Evolutionary conservation across 2,113 vertebrate genomes (phyloP), one percentile per base, ranked within the genome.

Genomic region (Ciconia stormi): DNA sequence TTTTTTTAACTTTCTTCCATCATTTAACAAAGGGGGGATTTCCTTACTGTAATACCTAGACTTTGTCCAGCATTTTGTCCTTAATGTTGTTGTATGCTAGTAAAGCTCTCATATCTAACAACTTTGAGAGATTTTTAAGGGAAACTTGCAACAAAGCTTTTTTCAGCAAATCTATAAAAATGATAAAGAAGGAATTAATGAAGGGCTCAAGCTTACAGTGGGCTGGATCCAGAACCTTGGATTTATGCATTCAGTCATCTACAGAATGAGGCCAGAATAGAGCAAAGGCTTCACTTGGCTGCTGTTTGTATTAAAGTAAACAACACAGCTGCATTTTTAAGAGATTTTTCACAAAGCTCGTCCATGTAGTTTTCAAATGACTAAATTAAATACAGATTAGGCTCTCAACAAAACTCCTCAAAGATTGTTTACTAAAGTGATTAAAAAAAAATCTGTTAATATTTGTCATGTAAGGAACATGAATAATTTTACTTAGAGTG

Each of bases 341-440:
- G 61, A 91, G 56, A 36, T 70, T 91, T 95, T 79, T 89, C 44
- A 65, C 13, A 74, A 83, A 69, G 30, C 36, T 89, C 1, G 0
- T 56, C 73, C 36, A 11, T 46, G 11, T 67, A 59, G 32, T 90
- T 93, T 94, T 89, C 50, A 69, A 53, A 63, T 52, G 16, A 73
- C 17, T 79, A 29, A 85, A 82, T 91, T 95, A 85, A 91, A 89
- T 70, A 73, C n/a, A 88, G 81, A 74, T 91, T 74, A 93, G 29
- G 46, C 13, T 91, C 36, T 91, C 69, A 73, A n/a, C 44, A 93
- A 40, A 93, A 82, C 20, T 93, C 58, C 32, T 9, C 11, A 6
- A 61, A 78, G 50, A 50, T 81, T 71, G 58, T 91, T 96, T 94
- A 76, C 44, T 79, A 14, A 87, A 90, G 17, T 76, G 30, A 87